A percentile compares a stretch with the other conserved stretches of the same genome.
Conservation (phyloP, 2,113 vertebrate species). For the Lonchura striata region DNA sequence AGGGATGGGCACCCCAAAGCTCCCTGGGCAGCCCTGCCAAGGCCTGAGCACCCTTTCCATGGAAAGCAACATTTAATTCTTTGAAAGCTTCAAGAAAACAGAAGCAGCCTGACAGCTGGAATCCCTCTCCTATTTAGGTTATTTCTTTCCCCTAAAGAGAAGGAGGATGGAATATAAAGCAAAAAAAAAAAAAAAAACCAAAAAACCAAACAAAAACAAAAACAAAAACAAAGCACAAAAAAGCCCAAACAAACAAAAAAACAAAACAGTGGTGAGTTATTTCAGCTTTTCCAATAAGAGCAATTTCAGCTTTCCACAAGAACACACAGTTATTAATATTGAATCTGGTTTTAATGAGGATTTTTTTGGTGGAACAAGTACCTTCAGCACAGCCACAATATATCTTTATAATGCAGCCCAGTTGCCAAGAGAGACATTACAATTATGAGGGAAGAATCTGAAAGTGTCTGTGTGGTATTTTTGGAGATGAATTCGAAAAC, state of each 20-base stretch:
- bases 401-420: background rate
- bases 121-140: no score
- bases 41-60: background rate
- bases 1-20: background rate
- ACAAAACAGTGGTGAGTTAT: background rate
- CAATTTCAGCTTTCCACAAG: background rate
- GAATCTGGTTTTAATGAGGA: background rate
- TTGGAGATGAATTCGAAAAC: background rate
- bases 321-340: background rate
- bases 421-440: background rate
- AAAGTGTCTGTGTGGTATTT: background rate
- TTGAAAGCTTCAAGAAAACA: background rate
- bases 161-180: background rate
- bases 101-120: background rate
- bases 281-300: background rate
- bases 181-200: background rate
- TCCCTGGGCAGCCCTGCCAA: background rate
- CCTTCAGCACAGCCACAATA: background rate
- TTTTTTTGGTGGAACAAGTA: background rate
- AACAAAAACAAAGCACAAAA: no score
- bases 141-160: background rate
- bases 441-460: background rate
- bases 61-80: background rate
- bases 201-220: no score
- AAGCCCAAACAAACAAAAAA: no score